Evolutionary conservation across 1,140 invertebrate species (phyloP), one percentile per base, ranked within the genome.

Genomic region (Ooceraea biroi): DNA sequence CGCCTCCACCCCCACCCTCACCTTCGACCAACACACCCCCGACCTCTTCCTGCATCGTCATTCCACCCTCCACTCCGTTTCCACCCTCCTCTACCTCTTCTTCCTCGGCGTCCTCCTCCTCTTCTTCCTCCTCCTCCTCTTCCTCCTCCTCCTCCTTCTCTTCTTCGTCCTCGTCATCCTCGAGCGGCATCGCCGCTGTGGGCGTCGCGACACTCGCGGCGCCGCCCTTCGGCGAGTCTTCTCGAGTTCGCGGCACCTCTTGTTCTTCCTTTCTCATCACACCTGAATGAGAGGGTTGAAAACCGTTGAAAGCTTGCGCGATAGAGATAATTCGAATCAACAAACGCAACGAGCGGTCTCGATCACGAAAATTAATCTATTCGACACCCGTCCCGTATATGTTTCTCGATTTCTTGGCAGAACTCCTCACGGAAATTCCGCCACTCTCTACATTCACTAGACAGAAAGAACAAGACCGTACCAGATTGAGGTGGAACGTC

Each of bases 1-100:
- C 91, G 86, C 95, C 94, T 82, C 93, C 93, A 92, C 91, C 88
- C 94, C 85, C 95, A 94, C 91, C 84, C 88, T 94, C 90, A 92
- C 92, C 91, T 94, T 92, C 95, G 94, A 95, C 91, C 94, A 95
- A 84, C 94, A 95, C 91, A 89, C 76, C 91, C 91, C 91, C 94
- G 83, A 90, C 92, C 91, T 88, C 95, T 94, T 82, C 93, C 92
- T 86, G 88, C 91, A 92, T 88, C 93, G 92, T 91, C 84, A 87
- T 90, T 83, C 50, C 85, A 57, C 82, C 88, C 61, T 84, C 88
- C 71, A 86, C 92, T 85, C 63, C 88, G 83, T 61, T 88, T 72
- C 78, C 77, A 69, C 82, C 61, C 58, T 85, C 77, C 50, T 83
- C 87, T 12, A 86, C 85, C 27, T 88, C 85, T n/a, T 82, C 84